Percentiles rank a stretch among this genome's conserved stretches.
Evolutionary conservation across 2,888 invertebrate genomes (phyloP).

Genomic region (Cheilosia soror): DNA sequence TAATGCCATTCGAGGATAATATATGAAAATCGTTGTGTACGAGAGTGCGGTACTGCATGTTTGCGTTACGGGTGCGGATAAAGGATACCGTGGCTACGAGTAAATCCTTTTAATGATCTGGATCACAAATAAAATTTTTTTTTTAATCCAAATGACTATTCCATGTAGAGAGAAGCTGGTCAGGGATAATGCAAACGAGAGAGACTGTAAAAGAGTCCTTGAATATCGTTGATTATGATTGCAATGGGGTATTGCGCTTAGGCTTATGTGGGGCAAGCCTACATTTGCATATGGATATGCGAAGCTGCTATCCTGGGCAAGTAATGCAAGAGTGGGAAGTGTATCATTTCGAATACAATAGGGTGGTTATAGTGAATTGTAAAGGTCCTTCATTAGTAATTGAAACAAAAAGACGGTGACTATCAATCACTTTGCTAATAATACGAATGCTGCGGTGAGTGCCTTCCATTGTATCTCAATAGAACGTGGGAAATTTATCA

Average conservation of each 20-base stretch:
- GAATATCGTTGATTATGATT: constrained; percentile 65
- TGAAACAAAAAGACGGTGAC: background rate
- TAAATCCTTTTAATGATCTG: constrained; percentile 71
- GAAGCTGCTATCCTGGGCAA: constrained; percentile 13
- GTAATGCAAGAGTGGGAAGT: constrained; percentile 22
- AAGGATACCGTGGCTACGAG: constrained; percentile 5
- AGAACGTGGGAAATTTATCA: too few relatives aligned
- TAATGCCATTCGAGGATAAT: constrained; percentile 67
- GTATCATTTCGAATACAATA: constrained; percentile 16
- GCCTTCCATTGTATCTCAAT: too few relatives aligned
- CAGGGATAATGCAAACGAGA: constrained; percentile 9
- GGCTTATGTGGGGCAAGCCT: constrained; percentile 41
- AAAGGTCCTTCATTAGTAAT: constrained; percentile 49
- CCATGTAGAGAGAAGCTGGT: constrained; percentile 32
- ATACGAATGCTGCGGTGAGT: background rate
- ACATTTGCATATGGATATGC: constrained; percentile 53
- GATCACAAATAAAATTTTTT: constrained; percentile 41
- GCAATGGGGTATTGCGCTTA: constrained; percentile 60
- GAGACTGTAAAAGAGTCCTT: constrained; percentile 14
- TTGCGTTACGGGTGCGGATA: constrained; percentile 20
- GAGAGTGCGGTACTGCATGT: constrained; percentile 2
- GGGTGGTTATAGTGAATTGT: background rate
- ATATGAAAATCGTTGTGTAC: constrained; percentile 56
- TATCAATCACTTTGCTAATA: background rate
- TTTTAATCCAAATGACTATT: constrained; percentile 56